phyloP scores from a whole-genome alignment of 1,140 invertebrate genomes.

The Eufriesea mexicana region DNA sequence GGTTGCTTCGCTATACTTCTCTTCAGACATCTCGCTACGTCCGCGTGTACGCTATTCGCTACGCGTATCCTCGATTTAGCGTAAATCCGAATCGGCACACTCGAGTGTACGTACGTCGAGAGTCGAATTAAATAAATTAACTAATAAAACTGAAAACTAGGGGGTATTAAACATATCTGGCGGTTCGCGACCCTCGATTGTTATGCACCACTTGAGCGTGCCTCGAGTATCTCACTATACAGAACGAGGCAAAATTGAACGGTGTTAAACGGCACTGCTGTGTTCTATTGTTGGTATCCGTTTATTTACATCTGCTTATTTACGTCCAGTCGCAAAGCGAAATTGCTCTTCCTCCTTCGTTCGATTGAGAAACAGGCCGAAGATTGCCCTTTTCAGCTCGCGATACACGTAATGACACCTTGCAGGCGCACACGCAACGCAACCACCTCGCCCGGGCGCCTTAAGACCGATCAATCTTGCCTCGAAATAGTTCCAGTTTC shows the following conservation, averaged over 20 bases:
- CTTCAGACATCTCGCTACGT: background rate
- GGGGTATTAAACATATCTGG: background rate
- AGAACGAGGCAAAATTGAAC: conserved; percentile 15
- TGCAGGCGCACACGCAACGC: too few species aligned
- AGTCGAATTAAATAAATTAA: conserved; percentile 29
- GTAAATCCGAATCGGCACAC: background rate
- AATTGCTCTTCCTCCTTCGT: background rate
- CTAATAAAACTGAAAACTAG: conserved; percentile 2
- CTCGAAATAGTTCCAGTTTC: background rate
- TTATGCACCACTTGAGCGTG: conserved; percentile 15
- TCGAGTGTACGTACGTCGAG: background rate
- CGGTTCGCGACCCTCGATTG: conserved; percentile 5
- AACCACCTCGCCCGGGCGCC: too few species aligned
- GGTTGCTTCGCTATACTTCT: background rate
- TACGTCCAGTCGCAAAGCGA: background rate
- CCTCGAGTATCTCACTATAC: conserved; percentile 32
- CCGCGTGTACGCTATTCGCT: background rate
- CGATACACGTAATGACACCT: background rate
- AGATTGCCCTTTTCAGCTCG: background rate
- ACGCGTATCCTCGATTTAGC: background rate
- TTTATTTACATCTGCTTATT: background rate
- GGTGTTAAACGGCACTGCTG: background rate
- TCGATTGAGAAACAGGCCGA: too few species aligned
- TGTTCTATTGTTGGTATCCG: background rate
- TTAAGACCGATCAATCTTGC: background rate